Evolutionary conservation across 2,113 vertebrate genomes (phyloP).

Genomic region (Anguilla japonica): DNA sequence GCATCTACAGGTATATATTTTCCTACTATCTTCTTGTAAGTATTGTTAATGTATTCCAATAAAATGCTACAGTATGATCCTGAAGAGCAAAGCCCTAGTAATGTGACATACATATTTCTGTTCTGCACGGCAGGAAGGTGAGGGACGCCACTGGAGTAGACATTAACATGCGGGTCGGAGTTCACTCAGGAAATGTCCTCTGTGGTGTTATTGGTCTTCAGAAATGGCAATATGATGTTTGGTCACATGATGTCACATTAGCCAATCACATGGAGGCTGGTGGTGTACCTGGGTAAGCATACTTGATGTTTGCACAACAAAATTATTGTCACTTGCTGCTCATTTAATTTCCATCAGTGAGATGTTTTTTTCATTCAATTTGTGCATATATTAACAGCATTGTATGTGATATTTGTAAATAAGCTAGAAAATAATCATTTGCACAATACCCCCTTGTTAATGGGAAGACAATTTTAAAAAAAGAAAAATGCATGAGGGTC

Average conservation of each 20-base stretch:
- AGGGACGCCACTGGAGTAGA: constrained; percentile 92
- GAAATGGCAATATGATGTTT: constrained; percentile 98
- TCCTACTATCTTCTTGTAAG: no score
- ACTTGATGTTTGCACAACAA: background rate
- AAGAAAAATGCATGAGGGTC: background rate
- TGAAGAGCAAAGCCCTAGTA: background rate
- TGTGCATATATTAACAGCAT: background rate
- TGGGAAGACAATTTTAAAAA: no score
- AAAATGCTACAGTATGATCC: background rate
- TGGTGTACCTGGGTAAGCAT: constrained; percentile 89
- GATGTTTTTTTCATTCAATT: background rate
- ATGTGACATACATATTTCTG: background rate
- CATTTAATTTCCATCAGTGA: background rate
- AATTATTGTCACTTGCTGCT: background rate
- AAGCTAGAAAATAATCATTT: background rate
- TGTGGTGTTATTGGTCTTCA: constrained; percentile 97
- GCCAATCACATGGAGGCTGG: constrained; percentile 99
- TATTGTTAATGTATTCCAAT: background rate
- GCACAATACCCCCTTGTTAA: background rate
- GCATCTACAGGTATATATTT: no score
- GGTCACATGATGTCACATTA: constrained; percentile 96
- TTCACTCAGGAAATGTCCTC: constrained; percentile 95
- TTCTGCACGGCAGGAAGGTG: constrained; percentile 80
- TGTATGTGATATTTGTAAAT: background rate
- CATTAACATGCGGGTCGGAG: constrained; percentile 95